Percentiles rank a stretch among this genome's conserved stretches.
These are phyloP conservation scores for Azemiops feae DNA, from an alignment of 2,113 vertebrate species.

Conservation along the genomic window DNA sequence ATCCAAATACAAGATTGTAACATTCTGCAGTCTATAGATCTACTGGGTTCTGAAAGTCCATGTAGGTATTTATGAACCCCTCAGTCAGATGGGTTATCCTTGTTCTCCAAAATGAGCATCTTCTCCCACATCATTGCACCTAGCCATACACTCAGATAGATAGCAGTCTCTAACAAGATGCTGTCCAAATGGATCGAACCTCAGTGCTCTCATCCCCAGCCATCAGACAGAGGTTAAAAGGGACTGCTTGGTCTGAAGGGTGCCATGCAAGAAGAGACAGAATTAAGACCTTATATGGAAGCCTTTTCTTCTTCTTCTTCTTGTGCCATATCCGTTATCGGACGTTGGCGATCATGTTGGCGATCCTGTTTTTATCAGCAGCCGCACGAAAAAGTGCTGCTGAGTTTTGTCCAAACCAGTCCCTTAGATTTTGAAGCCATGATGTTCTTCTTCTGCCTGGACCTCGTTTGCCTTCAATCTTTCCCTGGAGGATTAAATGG, in stretches of 20 bases:
- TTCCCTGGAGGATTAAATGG: no score
- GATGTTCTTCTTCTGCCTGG: no score
- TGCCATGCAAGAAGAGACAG: background rate
- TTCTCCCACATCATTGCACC: background rate
- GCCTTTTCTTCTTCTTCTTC: no score
- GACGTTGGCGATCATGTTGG: no score
- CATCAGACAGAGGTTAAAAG: background rate
- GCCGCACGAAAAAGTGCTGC: no score
- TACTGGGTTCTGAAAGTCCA: background rate
- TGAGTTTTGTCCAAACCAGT: no score
- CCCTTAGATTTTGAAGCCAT: no score
- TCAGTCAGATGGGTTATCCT: background rate
- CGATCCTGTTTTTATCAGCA: no score
- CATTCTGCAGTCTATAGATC: background rate
- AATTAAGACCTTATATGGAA: no score
- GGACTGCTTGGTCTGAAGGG: background rate
- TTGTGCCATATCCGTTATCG: no score
- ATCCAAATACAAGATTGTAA: background rate
- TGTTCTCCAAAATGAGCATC: background rate
- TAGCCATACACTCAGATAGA: background rate
- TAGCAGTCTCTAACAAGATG: background rate
- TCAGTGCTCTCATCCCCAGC: background rate
- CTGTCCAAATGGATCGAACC: background rate
- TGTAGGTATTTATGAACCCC: background rate
- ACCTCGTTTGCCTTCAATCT: no score